Evolutionary conservation across 2,113 vertebrate genomes (phyloP).

Genomic region (Rhinoderma darwinii): DNA sequence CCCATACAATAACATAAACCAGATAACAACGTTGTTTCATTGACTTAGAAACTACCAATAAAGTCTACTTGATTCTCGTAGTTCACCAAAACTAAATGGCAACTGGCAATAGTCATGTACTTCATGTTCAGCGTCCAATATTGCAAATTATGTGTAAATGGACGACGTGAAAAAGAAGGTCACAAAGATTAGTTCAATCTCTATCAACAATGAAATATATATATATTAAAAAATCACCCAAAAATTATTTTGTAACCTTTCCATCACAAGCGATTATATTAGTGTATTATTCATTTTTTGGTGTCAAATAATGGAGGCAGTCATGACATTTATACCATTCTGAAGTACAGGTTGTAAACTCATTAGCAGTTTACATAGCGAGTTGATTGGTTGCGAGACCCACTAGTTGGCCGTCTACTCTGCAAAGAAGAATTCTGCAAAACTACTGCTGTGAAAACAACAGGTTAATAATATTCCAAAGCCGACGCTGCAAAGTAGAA

Average conservation of each 20-base stretch:
- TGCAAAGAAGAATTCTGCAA: background rate
- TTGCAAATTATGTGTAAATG: no score
- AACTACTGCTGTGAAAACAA: background rate
- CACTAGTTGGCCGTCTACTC: background rate
- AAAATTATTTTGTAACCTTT: background rate
- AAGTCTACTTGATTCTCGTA: background rate
- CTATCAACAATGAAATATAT: no score
- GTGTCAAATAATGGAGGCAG: background rate
- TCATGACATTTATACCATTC: background rate
- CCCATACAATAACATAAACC: background rate
- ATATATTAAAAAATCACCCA: background rate
- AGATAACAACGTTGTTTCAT: background rate
- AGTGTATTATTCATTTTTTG: background rate
- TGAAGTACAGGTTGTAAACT: background rate
- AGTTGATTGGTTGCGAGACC: background rate
- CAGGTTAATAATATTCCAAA: background rate
- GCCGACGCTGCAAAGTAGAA: slow-evolving; percentile 1
- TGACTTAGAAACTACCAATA: background rate
- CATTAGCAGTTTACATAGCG: background rate
- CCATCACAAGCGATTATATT: background rate
- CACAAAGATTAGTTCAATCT: no score
- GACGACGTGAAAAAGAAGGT: no score
- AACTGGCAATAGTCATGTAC: no score
- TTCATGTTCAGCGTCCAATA: background rate
- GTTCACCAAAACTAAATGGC: background rate